phyloP scores from a whole-genome alignment of 1,140 invertebrate genomes.

The Chironomus tepperi region DNA sequence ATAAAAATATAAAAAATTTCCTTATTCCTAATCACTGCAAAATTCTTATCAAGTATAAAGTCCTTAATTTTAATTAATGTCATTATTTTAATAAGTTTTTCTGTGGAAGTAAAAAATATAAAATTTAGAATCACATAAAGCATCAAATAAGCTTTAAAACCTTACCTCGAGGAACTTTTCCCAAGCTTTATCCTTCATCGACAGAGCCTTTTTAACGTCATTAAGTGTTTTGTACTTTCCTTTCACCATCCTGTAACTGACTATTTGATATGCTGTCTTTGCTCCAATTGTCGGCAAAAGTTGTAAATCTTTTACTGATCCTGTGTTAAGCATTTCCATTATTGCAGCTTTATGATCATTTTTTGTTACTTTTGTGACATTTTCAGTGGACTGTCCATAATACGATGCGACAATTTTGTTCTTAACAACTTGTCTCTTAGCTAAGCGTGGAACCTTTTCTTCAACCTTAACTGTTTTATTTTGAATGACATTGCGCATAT shows the following conservation, averaged over 20 bases:
- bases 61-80: too few species aligned
- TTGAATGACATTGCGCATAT: constrained; percentile 4
- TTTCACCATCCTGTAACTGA: constrained; percentile 28
- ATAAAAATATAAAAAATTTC: too few species aligned
- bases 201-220: constrained; percentile 29
- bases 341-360: constrained; percentile 27
- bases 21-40: too few species aligned
- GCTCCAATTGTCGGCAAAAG: constrained; percentile 29
- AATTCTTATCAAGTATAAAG: too few species aligned
- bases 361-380: not conserved
- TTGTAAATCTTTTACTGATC: constrained; percentile 28
- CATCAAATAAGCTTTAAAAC: not conserved
- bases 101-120: too few species aligned
- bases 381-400: not conserved
- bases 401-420: not conserved
- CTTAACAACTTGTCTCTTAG: not conserved
- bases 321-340: constrained; percentile 29
- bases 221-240: constrained; percentile 28
- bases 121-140: too few species aligned
- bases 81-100: too few species aligned
- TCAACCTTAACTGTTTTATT: not conserved
- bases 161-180: constrained; percentile 28
- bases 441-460: not conserved
- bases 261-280: constrained; percentile 30
- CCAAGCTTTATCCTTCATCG: constrained; percentile 29